Evolutionary conservation across 2,888 invertebrate genomes (phyloP), one percentile per base, ranked within the genome.

Genomic region (Phragmatobia fuliginosa): DNA sequence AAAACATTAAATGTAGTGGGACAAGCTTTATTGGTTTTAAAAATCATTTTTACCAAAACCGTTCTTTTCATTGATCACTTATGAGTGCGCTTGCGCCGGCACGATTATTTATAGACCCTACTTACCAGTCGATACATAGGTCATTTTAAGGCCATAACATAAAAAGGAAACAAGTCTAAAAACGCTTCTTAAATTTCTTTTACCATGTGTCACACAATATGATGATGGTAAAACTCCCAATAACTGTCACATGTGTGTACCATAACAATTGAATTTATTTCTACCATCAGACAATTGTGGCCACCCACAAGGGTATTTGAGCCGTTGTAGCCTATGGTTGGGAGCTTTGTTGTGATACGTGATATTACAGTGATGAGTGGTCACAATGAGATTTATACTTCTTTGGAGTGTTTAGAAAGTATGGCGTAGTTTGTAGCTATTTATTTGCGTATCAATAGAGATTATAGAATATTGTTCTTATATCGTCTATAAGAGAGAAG

Each of bases 221-320:
- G 59, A 70, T 52, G 61, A 65, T 61, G 45, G 72, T 70, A 69
- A 71, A 63, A 63, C 38, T 58, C 36, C 69, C 62, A 73, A 79
- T 81, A 82, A 77, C 68, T 75, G 80, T 82, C 78, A 73, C 32
- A 69, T 62, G 49, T 65, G 66, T 18, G 71, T 64, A 73, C 59
- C 63, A 69, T 75, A 71, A 74, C 68, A 78, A 72, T 80, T 68
- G 75, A 74, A 82, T 84, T 82, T 87, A 85, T 83, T 80, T 81
- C 76, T 71, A 72, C 77, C 76, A 68, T 32, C 74, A 73, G 67
- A 75, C 83, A 76, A 84, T 87, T 84, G 83, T 84, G 84, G 73
- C 83, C 85, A 87, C 87, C 88, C 89, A 87, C 77, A 41, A 81
- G 64, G 83, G 70, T 72, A 73, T 71, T 33, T 59, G 66, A 82